A percentile compares a stretch with the other conserved stretches of the same genome.
Conservation (phyloP, 2,113 vertebrate genomes). For the Sminthopsis crassicaudata region DNA sequence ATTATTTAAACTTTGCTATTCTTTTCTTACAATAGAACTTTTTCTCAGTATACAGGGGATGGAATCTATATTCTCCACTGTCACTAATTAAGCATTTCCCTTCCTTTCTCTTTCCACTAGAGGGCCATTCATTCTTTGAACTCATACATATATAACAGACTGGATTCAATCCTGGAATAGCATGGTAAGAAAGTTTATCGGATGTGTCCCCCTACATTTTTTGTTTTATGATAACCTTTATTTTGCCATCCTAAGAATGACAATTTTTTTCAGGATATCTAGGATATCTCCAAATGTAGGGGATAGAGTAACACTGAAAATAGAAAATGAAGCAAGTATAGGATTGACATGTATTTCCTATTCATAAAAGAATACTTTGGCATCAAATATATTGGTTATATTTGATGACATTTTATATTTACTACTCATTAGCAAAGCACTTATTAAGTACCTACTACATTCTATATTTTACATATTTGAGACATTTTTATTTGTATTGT, state of each 20-base stretch:
- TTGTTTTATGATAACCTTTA: background rate
- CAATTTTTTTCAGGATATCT: background rate
- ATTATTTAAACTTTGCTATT: background rate
- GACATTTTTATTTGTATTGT: no score
- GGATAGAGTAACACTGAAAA: no score
- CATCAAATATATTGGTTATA: no score
- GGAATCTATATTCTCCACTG: background rate
- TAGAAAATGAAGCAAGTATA: no score
- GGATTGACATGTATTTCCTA: background rate
- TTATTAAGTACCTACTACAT: no score
- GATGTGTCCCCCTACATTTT: background rate
- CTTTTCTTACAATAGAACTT: background rate
- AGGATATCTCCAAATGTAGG: no score
- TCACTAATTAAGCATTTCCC: no score
- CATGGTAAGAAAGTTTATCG: background rate
- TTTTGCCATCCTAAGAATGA: background rate
- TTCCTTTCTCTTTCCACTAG: background rate
- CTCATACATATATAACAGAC: background rate
- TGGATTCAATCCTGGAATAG: background rate
- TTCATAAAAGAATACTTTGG: no score
- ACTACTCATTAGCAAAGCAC: no score
- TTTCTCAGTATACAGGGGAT: background rate
- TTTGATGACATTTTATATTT: no score
- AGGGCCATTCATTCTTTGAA: background rate
- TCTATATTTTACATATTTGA: no score